Base-by-base conservation (phyloP, 2,888 invertebrate species). In the Ligdia adustata region DNA sequence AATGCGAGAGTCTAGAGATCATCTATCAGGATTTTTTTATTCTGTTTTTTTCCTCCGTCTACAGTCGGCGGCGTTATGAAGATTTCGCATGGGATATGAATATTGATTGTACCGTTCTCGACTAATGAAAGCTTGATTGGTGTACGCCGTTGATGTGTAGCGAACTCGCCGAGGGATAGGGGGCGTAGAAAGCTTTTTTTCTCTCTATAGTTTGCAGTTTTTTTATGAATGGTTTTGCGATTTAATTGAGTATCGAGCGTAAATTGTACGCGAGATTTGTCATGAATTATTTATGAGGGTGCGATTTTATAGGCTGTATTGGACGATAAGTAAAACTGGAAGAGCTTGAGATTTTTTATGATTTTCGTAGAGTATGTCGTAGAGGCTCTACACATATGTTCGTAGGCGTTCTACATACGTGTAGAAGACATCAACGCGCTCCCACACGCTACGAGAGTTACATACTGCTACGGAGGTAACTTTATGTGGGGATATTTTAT, bases 51-150 rank as follows among this genome's bases (percentile, higher is more conserved):
- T 62, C 50, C 49, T 55, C 60, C 54, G 64, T 68, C 64, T 58
- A 71, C 64, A 40, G 47, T 27, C 55, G 39, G 65, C 70, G 75
- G 65, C 70, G 75, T 72, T 81, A 77, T 79, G 77, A 80, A 80
- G 82, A 85, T 84, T 85, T 78, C 87, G 88, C 89, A 83, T 86
- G 88, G 88, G 87, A 89, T 88, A 86, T 89, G 84, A 83, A 86
- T 89, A 90, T 90, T 89, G 89, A 89, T 89, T 88, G 88, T 88
- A 73, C 69, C 75, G 69, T 59, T 66, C 57, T 63, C 57, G 63
- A 79, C 78, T 89, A 86, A 89, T 88, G 89, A 88, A 86, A 78
- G 77, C 83, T 78, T 81, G 86, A 89, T 89, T 87, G 87, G 86
- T 81, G 71, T 73, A 73, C 73, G 75, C 73, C 68, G 80, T 67